phyloP scores from a whole-genome alignment of 1,140 invertebrate genomes.

The Musca vetustissima region DNA sequence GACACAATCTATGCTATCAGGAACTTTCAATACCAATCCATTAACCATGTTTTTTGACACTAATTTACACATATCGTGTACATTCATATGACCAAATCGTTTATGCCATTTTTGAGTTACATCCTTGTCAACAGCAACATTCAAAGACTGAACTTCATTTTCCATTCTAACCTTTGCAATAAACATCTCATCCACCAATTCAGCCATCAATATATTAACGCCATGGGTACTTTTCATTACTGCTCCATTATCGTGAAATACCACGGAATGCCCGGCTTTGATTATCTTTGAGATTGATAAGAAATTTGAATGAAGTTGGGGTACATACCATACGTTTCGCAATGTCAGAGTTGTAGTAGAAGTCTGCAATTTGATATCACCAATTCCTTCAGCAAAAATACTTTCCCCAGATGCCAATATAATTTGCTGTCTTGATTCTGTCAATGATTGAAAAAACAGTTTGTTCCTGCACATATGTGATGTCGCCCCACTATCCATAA shows the following conservation, averaged over 20 bases:
- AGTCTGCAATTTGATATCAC: background rate
- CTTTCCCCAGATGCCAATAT: no score
- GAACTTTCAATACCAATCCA: background rate
- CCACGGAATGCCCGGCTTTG: slow-evolving; percentile 14
- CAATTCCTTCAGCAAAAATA: slow-evolving; percentile 20
- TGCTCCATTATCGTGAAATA: slow-evolving; percentile 10
- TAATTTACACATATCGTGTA: no score
- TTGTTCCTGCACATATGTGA: slow-evolving; percentile 23
- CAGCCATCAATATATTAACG: slow-evolving; percentile 1
- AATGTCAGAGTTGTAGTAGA: no score
- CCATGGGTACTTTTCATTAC: slow-evolving; percentile 8
- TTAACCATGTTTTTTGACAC: slow-evolving; percentile 15
- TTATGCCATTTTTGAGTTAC: slow-evolving; percentile 2
- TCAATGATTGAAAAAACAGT: background rate
- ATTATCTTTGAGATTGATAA: slow-evolving; percentile 19
- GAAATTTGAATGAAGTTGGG: slow-evolving; percentile 24
- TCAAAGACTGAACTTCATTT: background rate
- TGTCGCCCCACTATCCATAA: slow-evolving; percentile 14
- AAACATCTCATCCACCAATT: slow-evolving; percentile 7
- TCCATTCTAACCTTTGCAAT: slow-evolving; percentile 9
- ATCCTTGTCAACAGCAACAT: background rate
- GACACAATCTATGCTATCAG: background rate
- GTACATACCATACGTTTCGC: slow-evolving; percentile 24
- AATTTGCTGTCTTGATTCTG: slow-evolving; percentile 18
- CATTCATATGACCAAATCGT: slow-evolving; percentile 6